phyloP scores from a whole-genome alignment of 2,888 invertebrate genomes.

The Norana najaformis region DNA sequence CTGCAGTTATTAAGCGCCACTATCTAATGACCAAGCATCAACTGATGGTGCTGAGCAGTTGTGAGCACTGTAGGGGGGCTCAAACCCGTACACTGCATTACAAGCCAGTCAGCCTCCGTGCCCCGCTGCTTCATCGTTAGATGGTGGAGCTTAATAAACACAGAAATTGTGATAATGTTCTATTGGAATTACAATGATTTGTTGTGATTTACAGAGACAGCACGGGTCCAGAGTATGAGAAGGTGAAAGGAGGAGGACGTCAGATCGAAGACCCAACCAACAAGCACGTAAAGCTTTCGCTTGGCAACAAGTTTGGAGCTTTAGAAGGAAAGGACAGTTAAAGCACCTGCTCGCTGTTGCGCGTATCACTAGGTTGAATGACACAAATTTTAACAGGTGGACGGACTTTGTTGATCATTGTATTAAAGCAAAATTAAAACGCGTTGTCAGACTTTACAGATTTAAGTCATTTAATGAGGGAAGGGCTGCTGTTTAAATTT shows the following conservation, averaged over 20 bases:
- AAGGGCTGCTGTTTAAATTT: background rate
- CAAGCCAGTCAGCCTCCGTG: too few species aligned
- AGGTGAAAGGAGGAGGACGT: conserved; percentile 3
- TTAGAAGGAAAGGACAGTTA: conserved; percentile 8
- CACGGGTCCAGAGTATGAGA: background rate
- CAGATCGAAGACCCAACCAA: conserved; percentile 19
- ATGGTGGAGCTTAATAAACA: too few species aligned
- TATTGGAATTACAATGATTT: background rate
- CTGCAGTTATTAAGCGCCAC: too few species aligned
- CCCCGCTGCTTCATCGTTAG: too few species aligned
- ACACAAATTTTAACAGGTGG: background rate
- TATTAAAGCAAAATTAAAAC: background rate
- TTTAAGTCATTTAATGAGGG: background rate
- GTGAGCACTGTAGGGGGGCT: too few species aligned
- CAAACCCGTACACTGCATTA: too few species aligned
- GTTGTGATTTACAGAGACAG: background rate
- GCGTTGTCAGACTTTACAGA: background rate
- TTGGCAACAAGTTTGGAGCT: conserved; percentile 17
- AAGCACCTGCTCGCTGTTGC: background rate
- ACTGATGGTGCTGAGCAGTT: too few species aligned
- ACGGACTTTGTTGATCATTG: conserved; percentile 1
- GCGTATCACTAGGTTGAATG: background rate
- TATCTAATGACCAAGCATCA: too few species aligned
- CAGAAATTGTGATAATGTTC: background rate
- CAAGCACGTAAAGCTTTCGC: background rate